Conservation (phyloP, 2,888 invertebrate genomes). For the Eilema caniola region DNA sequence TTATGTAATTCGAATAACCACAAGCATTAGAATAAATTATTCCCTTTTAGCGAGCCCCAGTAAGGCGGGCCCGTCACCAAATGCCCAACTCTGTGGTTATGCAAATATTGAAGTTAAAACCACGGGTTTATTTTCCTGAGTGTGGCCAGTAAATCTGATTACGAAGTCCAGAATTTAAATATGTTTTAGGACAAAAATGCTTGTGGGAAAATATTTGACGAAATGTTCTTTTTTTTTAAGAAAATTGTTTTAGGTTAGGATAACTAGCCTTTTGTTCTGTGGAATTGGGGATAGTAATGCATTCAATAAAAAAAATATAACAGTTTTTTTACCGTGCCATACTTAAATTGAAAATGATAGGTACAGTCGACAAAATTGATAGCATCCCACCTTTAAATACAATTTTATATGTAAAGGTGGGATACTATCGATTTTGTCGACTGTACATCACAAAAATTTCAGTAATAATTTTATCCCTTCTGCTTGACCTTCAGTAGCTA, state of each 20-base stretch:
- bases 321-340: no score
- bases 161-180: conserved; percentile 6
- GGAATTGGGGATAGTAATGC: neutral
- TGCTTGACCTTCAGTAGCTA: neutral
- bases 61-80: neutral
- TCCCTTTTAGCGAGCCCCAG: neutral
- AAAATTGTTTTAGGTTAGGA: neutral
- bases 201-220: neutral
- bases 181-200: neutral
- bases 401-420: no score
- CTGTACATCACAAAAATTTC: neutral
- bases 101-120: conserved; percentile 28
- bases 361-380: no score
- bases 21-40: conserved; percentile 7
- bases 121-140: conserved; percentile 5
- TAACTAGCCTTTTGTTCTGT: neutral
- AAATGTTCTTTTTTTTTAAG: neutral
- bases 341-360: no score
- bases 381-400: no score
- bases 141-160: conserved; percentile 27
- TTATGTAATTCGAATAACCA: neutral
- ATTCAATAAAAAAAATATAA: no score
- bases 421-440: no score
- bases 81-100: conserved; percentile 20
- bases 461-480: neutral